phyloP scores from a whole-genome alignment of 2,888 invertebrate genomes.

The Phoenoteleia sp. region DNA sequence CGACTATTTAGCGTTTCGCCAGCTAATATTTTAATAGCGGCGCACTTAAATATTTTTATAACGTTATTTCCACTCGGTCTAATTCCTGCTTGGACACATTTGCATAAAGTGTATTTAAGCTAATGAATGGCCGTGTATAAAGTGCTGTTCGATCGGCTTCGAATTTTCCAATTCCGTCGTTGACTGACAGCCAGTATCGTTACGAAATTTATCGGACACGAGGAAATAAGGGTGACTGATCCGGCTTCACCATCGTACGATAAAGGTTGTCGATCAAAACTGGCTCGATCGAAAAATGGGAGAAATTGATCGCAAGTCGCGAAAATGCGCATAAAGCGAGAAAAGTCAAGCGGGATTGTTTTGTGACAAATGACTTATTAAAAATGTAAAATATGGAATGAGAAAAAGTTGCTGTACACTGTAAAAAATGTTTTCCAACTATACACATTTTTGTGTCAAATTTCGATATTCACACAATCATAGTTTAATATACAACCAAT shows the following conservation, averaged over 20 bases:
- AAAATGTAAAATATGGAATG: neutral
- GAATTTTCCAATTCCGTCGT: conserved; percentile 6
- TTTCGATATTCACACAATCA: too few relatives aligned
- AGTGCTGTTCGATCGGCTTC: neutral
- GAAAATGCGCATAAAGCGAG: too few relatives aligned
- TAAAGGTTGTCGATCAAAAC: conserved; percentile 38
- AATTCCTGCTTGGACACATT: conserved; percentile 12
- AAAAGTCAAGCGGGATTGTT: neutral
- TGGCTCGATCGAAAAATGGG: neutral
- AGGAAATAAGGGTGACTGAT: conserved; percentile 14
- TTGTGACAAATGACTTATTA: too few relatives aligned
- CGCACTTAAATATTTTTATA: conserved; percentile 19
- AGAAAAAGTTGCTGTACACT: too few relatives aligned
- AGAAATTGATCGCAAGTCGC: conserved; percentile 17
- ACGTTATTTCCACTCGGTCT: neutral
- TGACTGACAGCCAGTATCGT: neutral
- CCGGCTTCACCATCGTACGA: conserved; percentile 1
- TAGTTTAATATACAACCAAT: too few relatives aligned
- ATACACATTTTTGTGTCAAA: too few relatives aligned
- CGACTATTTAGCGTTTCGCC: neutral
- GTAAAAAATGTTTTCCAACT: too few relatives aligned
- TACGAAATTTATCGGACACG: conserved; percentile 25
- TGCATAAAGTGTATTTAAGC: conserved; percentile 20
- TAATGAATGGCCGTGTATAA: conserved; percentile 18
- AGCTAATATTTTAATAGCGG: neutral